Base-by-base conservation (phyloP, 2,888 invertebrate species). In the Cantharis lateralis region DNA sequence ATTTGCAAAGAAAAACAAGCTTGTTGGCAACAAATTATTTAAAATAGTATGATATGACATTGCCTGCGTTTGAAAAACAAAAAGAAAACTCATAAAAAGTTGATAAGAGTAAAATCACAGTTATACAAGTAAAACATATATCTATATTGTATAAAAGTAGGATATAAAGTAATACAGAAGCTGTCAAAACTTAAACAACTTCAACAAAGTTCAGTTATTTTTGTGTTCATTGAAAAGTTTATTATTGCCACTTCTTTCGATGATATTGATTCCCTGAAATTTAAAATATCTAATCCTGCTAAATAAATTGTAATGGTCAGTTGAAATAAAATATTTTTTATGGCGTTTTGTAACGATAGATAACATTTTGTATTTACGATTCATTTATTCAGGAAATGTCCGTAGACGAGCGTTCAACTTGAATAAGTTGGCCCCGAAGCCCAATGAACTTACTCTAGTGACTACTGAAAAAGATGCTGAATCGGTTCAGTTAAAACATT, bases 141-240 rank as follows among this genome's bases (percentile, higher is more conserved):
- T 66, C 18, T 75, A 75, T 70, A 75, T 75, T 70, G 70, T 71
- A 63, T 64, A 16, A 66, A 75, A 75, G 74, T 71, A 71, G 75
- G 70, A 75, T 75, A 75, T 71, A 70, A 75, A 75, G 75, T 75
- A 75, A 75, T 75, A 75, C 75, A 63, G 75, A 75, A 75, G 70
- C 71, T 75, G 75, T 75, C 75, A 75, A 75, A 75, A 75, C 75
- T 75, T 48, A 66, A 75, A 75, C 71, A 75, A 75, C 75, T 75
- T 75, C 68, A n/a, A 32, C n/a, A 15, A 70, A 75, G 75, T 75
- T 75, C 61, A 71, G 71, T 75, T 75, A 70, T 70, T 75, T 75
- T 71, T 71, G 66, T 74, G 69, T 71, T 75, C 70, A 75, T 75
- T 75, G 70, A 66, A 75, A 75, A 75, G 70, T 75, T 75, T 75